Base-by-base conservation (phyloP, 2,797 vertebrate species). In the Acanthiza pusilla region DNA sequence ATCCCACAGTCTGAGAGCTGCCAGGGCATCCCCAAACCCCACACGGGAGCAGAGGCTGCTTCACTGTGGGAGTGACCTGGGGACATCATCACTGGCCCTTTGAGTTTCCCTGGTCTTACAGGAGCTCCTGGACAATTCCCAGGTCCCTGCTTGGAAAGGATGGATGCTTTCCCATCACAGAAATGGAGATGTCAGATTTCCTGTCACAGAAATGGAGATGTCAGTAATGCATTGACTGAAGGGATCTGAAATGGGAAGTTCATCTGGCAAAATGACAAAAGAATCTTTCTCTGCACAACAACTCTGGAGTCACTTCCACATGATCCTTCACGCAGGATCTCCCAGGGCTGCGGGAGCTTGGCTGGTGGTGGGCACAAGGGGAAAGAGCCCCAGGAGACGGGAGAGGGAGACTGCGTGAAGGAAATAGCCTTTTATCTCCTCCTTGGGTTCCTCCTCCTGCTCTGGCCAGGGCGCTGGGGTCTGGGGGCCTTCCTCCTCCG, bases 391-490 rank as follows among this genome's bases (percentile, higher is more conserved):
- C 25, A 22, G 25, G 14, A 55, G 25, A 47, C 15, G 4, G 16
- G 10, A 9, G 3, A 38, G 16, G 13, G 25, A 62, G 4, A 13
- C 17, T 13, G 25, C 17, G 16, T 34, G 42, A 30, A 10, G 26
- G 17, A 42, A 71, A 48, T 0, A 13, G 12, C 11, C 10, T 43
- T 77, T 86, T 86, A 70, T 34, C 18, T 70, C 30, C 65, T 55
- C 43, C 4, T 55, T 2, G 12, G 42, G 30, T 16, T 86, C 40
- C 48, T 62, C 30, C 34, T 45, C 1, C 32, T 26, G 14, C 10
- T 2, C 30, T 13, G 34, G 3, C 3, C 15, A 7, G 11, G 4
- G 8, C 11, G 1, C 5, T 10, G 14, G 34, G 0, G 2, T 10
- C 1, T 30, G 21, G 8, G 5, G 7, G 3, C 4, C 4, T 10